A percentile compares a stretch with the other conserved stretches of the same genome.
Evolutionary conservation across 2,888 invertebrate genomes (phyloP).

Genomic region (Idaea dimidiata): DNA sequence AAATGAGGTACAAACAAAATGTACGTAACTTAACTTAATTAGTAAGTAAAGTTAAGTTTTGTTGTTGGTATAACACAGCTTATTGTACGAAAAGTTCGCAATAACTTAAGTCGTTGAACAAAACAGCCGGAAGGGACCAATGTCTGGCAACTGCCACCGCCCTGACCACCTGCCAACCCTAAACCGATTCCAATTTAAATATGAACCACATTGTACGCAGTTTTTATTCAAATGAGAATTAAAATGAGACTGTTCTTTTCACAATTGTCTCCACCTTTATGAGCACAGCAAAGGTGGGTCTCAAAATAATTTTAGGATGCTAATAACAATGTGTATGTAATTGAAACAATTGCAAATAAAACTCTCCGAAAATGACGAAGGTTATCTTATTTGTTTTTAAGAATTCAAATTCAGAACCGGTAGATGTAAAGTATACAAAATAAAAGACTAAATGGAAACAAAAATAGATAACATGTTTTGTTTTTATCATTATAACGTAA

Average conservation of each 20-base stretch:
- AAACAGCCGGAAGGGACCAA: constrained; percentile 42
- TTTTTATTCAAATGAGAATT: constrained; percentile 16
- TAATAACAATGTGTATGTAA: not conserved
- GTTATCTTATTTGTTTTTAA: not conserved
- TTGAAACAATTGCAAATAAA: not conserved
- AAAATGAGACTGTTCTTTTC: constrained; percentile 10
- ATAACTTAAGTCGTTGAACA: constrained; percentile 9
- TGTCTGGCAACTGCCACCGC: constrained; percentile 31
- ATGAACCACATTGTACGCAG: constrained; percentile 30
- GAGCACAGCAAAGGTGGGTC: not conserved
- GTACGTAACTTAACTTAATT: too few relatives aligned
- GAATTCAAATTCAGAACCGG: too few relatives aligned
- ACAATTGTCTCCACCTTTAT: not conserved
- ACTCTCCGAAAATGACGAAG: not conserved
- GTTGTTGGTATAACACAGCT: not conserved
- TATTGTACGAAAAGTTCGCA: not conserved
- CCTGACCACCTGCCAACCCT: constrained; percentile 23
- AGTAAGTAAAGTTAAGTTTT: not conserved
- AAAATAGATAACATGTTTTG: too few relatives aligned
- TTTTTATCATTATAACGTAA: too few relatives aligned
- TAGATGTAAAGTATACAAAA: too few relatives aligned
- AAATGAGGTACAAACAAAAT: too few relatives aligned
- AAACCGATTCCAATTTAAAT: constrained; percentile 36
- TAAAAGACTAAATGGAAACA: too few relatives aligned
- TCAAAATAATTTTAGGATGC: not conserved